phyloP scores from a whole-genome alignment of 1,140 invertebrate species.

The Drosophila murphyi region DNA sequence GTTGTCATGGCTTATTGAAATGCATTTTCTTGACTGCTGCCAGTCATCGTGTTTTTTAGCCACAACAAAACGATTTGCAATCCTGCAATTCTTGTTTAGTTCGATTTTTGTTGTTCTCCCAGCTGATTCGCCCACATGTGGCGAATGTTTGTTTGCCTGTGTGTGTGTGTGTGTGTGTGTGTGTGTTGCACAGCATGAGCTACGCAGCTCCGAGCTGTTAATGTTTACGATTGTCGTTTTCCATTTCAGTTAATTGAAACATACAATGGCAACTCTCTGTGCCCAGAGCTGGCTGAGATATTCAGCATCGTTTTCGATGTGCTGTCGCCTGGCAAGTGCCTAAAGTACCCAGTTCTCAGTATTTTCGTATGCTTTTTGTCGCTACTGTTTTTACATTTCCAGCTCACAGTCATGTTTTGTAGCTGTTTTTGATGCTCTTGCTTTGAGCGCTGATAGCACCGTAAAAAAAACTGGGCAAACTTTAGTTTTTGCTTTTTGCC shows the following conservation, averaged over 20 bases:
- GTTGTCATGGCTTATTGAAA: constrained; percentile 62
- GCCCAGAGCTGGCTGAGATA: constrained; percentile 5
- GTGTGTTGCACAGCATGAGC: constrained; percentile 8
- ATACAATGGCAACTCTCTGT: constrained; percentile 30
- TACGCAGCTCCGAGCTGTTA: constrained; percentile 55
- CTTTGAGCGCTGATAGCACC: constrained; percentile 17
- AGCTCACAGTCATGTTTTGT: constrained; percentile 49
- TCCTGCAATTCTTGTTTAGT: constrained; percentile 49
- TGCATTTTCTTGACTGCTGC: constrained; percentile 69
- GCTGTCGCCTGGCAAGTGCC: constrained; percentile 36
- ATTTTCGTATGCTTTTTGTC: constrained; percentile 34
- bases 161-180: not conserved
- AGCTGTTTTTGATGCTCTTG: constrained; percentile 27
- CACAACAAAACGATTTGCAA: constrained; percentile 68
- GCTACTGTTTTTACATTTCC: constrained; percentile 35
- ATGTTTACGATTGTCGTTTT: constrained; percentile 78
- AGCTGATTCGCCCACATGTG: constrained; percentile 8
- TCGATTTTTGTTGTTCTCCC: not conserved
- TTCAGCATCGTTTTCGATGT: constrained; percentile 9
- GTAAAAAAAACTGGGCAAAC: constrained; percentile 8
- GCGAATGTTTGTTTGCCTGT: not conserved
- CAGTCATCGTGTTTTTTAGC: constrained; percentile 56
- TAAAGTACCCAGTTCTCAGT: constrained; percentile 18
- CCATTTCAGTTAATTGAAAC: constrained; percentile 81
- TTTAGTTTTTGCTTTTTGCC: constrained; percentile 57